Evolutionary conservation across 2,113 vertebrate genomes (phyloP), one percentile per base, ranked within the genome.

Genomic region (Sphaerodactylus townsendi): DNA sequence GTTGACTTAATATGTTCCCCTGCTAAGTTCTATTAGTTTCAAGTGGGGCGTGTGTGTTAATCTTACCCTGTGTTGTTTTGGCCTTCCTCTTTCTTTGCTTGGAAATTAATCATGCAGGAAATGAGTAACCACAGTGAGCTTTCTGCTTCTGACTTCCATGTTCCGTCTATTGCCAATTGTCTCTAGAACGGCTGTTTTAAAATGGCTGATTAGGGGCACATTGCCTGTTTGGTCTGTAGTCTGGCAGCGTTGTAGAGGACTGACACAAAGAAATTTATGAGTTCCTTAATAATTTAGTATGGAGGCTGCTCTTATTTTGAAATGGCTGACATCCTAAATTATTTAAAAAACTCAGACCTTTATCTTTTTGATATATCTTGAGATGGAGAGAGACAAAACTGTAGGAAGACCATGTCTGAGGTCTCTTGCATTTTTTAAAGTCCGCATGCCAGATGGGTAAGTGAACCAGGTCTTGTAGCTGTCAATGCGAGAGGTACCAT

Each of bases 71-170:
- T 41, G 37, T 41, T 65, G 73, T 91, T 92, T 90, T 86, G 88
- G 89, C 68, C 90, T 94, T 93, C 89, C 92, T 92, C 90, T 90
- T 91, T 92, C 83, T 90, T 77, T 66, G 69, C 83, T 82, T 91
- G 86, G 84, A 94, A 93, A 95, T 95, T 96, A 95, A 96, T 96
- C 96, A 96, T 78, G 85, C 96, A 95, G 96, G 96, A 96, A 96
- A 87, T 77, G 85, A 94, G 95, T 93, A 95, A 94, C 95, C 95
- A 5, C 94, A 94, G 92, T 46, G 91, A 92, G 93, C 87, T 88
- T 86, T 86, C 88, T 94, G 92, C 92, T 84, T 96, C 88, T 95
- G 95, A 94, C 91, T 95, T 80, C 93, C 92, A 69, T 87, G 3
- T 37, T n/a, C 79, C 90, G 87, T 89, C 86, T 56, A 91, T 30